Evolutionary conservation across 2,113 vertebrate species (phyloP), one percentile per base, ranked within the genome.

Genomic region (Perca fluviatilis): DNA sequence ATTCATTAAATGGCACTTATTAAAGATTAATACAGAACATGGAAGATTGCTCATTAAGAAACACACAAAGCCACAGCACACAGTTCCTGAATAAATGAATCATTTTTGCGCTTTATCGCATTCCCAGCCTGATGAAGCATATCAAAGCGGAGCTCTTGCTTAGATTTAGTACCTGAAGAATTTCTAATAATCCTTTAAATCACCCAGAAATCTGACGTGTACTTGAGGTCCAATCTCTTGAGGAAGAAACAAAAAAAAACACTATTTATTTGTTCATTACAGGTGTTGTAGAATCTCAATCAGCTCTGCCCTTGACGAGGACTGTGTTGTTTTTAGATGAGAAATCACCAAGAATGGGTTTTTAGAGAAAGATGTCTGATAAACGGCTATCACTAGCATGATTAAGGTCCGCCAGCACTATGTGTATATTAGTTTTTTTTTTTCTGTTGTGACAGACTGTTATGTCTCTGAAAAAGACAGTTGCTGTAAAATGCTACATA

Each of bases 1-100:
- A 80, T 91, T 93, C 89, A 90, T 88, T 94, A 91, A 92, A 92
- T 72, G 85, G 57, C 87, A 86, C 83, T 92, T 91, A 91, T 91
- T 92, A 92, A 89, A 89, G 87, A 94, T 91, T 91, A 83, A 74
- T 49, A 70, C 78, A 82, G 86, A 92, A 91, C 76, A 74, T 70
- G 74, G 72, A 66, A 86, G 90, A 94, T 94, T 89, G 84, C 82
- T 89, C 84, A 90, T 91, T 89, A 91, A 63, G 74, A 83, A 71
- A 60, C 74, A 30, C 72, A 85, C 86, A 88, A 87, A 88, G 84
- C 87, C 69, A 49, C 33, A n/a, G 78, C 65, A 53, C 68, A 56
- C 74, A 65, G 64, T 80, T 89, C 57, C 64, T 47, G 79, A 84
- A 92, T 82, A 84, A 86, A 92, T 86, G 50, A 89, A 84, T 90